phyloP scores from a whole-genome alignment of 2,797 vertebrate species.

The Sebastes matsubarae region DNA sequence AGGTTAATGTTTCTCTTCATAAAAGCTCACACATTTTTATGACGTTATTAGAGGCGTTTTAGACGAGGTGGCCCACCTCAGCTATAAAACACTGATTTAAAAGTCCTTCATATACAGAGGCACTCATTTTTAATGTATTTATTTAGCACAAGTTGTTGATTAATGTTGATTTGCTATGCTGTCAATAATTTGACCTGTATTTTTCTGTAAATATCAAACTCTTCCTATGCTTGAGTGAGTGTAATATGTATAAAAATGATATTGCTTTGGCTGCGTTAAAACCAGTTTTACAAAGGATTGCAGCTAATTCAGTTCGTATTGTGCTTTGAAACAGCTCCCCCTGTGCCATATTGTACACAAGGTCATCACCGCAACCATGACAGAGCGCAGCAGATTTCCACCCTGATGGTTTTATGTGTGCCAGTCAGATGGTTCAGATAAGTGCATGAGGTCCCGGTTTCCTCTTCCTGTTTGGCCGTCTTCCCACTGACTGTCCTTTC shows the following conservation, averaged over 20 bases:
- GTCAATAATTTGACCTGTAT: neutral
- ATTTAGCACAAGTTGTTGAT: neutral
- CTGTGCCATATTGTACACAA: neutral
- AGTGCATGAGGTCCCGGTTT: conserved; percentile 5
- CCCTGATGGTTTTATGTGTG: conserved; percentile 7
- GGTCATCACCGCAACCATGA: conserved; percentile 1
- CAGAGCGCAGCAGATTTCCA: conserved; percentile 6
- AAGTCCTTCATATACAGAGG: neutral
- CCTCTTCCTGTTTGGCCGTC: conserved; percentile 47
- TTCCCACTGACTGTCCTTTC: neutral
- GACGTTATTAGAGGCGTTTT: neutral
- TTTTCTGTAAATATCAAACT: neutral
- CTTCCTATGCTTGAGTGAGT: neutral
- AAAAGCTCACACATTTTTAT: neutral
- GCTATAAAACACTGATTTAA: neutral
- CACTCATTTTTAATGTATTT: neutral
- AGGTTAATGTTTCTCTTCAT: neutral
- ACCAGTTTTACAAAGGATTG: neutral
- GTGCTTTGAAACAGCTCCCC: neutral
- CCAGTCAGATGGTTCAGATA: conserved; percentile 23
- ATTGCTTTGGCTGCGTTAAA: neutral
- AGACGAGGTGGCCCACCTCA: neutral
- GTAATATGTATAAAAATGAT: neutral
- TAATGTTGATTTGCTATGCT: neutral
- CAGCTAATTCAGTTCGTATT: neutral